These are phyloP conservation scores for Brachyopa scutellaris DNA, from an alignment of 2,888 invertebrate species.

Conservation along the genomic window DNA sequence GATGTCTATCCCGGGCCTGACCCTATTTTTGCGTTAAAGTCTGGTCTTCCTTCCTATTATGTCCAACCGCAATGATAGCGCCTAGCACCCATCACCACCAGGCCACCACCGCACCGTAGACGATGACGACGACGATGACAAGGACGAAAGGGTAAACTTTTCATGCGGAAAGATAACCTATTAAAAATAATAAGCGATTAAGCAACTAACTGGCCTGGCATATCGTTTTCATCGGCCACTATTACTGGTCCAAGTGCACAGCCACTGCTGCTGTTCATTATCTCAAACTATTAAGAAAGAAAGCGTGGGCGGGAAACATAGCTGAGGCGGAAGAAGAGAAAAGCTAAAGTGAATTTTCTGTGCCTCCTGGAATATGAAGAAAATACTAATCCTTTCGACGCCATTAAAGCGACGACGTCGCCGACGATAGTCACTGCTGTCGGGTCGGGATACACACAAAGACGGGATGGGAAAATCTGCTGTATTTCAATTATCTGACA, in stretches of 20 bases:
- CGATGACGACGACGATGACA: slow-evolving; percentile 7
- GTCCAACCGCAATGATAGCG: slow-evolving; percentile 43
- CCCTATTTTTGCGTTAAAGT: slow-evolving; percentile 33
- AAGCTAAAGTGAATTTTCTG: slow-evolving; percentile 43
- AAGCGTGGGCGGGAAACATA: neutral
- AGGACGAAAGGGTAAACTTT: slow-evolving; percentile 67
- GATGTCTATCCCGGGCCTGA: slow-evolving; percentile 51
- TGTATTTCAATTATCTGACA: slow-evolving; percentile 66
- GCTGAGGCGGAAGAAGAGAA: slow-evolving; percentile 13
- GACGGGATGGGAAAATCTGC: slow-evolving; percentile 24
- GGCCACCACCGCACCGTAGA: neutral
- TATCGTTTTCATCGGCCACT: slow-evolving; percentile 62
- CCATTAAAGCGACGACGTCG: slow-evolving; percentile 45
- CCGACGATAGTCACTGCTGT: neutral
- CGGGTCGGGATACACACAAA: neutral
- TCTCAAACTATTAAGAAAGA: slow-evolving; percentile 63
- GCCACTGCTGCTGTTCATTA: slow-evolving; percentile 65
- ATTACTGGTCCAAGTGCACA: slow-evolving; percentile 34
- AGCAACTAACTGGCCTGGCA: slow-evolving; percentile 67
- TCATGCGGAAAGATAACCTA: slow-evolving; percentile 69
- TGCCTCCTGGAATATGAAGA: neutral
- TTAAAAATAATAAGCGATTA: slow-evolving; percentile 73
- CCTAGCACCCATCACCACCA: neutral
- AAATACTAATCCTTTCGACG: slow-evolving; percentile 57
- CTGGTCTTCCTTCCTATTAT: slow-evolving; percentile 27